Evolutionary conservation across 2,888 invertebrate genomes (phyloP).

Genomic region (Eupeodes luniger): DNA sequence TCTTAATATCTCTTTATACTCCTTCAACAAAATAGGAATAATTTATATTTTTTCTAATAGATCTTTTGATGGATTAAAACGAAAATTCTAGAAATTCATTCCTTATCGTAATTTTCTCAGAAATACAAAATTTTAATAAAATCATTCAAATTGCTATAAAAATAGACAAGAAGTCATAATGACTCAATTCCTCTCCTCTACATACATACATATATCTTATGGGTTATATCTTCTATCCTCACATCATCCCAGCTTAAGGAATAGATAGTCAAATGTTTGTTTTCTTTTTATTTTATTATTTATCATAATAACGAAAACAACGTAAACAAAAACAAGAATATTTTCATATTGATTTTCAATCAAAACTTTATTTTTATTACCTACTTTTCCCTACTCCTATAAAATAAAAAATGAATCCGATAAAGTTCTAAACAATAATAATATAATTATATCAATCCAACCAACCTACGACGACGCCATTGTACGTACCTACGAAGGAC

Average conservation of each 20-base stretch:
- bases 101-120: too few relatives aligned
- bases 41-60: too few relatives aligned
- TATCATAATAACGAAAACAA: background rate
- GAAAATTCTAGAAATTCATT: too few relatives aligned
- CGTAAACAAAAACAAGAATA: slow-evolving; percentile 14
- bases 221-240: background rate
- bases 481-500: too few relatives aligned
- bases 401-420: background rate
- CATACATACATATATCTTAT: background rate
- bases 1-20: too few relatives aligned
- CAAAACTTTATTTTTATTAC: slow-evolving; percentile 27
- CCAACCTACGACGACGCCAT: background rate
- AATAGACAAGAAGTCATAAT: slow-evolving; percentile 11
- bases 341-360: slow-evolving; percentile 26
- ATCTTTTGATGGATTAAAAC: too few relatives aligned
- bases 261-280: slow-evolving; percentile 1
- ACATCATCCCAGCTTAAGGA: background rate
- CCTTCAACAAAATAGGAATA: too few relatives aligned
- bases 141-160: background rate
- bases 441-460: slow-evolving; percentile 12
- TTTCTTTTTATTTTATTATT: background rate
- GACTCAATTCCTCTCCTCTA: background rate
- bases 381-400: background rate
- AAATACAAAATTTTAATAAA: background rate
- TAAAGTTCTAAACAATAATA: slow-evolving; percentile 14